These are phyloP conservation scores for Leucozona laternaria DNA, from an alignment of 2,888 invertebrate genomes.

Conservation along the genomic window DNA sequence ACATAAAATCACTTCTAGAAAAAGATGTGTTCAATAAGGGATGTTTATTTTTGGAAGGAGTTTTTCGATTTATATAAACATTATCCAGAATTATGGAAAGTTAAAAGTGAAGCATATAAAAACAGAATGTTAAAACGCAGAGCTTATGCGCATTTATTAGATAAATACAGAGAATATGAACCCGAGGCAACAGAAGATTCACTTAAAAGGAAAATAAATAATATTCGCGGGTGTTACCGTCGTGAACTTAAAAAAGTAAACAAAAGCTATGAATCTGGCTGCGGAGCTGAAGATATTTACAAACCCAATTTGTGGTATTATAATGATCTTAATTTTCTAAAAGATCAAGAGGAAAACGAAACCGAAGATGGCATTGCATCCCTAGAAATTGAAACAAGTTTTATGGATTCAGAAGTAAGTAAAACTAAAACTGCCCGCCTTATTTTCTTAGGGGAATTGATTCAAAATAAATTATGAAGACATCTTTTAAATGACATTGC, in stretches of 20 bases:
- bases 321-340: slow-evolving; percentile 46
- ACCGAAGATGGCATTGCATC: background rate
- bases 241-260: slow-evolving; percentile 48
- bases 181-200: slow-evolving; percentile 53
- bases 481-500: too few species aligned
- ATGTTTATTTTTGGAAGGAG: slow-evolving; percentile 61
- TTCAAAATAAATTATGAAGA: too few species aligned
- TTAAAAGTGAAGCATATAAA: slow-evolving; percentile 65
- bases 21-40: slow-evolving; percentile 10
- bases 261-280: background rate
- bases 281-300: background rate
- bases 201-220: slow-evolving; percentile 68
- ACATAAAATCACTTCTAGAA: background rate
- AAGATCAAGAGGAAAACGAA: slow-evolving; percentile 30
- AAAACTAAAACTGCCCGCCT: background rate
- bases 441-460: too few species aligned
- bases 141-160: slow-evolving; percentile 64
- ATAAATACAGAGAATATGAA: slow-evolving; percentile 60
- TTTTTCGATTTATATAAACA: slow-evolving; percentile 73
- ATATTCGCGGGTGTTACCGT: slow-evolving; percentile 47
- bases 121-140: slow-evolving; percentile 59
- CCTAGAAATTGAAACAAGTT: background rate
- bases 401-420: slow-evolving; percentile 1
- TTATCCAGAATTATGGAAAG: slow-evolving; percentile 73
- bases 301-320: slow-evolving; percentile 49